Evolutionary conservation across 2,888 invertebrate genomes (phyloP).

Genomic region (Flabesymbios commensalis): DNA sequence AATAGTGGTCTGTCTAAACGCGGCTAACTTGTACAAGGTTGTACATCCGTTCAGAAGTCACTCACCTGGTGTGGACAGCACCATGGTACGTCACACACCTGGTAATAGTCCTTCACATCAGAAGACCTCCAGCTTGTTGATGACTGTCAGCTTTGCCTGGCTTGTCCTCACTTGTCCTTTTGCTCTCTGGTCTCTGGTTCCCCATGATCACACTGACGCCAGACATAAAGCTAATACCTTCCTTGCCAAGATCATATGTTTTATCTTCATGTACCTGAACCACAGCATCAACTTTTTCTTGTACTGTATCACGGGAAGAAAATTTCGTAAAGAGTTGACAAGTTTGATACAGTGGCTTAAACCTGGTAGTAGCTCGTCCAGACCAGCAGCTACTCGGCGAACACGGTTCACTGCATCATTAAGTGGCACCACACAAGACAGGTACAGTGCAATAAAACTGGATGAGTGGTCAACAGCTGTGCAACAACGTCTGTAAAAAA

Average conservation of each 20-base stretch:
- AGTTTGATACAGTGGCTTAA: too few species aligned
- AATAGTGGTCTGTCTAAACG: conserved; percentile 45
- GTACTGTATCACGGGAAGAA: conserved; percentile 29
- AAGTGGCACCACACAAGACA: too few species aligned
- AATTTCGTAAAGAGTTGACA: conserved; percentile 21
- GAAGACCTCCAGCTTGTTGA: conserved; percentile 28
- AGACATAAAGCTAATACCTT: background rate
- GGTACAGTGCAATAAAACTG: too few species aligned
- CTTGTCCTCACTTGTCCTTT: conserved; percentile 28
- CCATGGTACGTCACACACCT: background rate
- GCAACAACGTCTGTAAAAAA: too few species aligned
- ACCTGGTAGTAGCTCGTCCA: too few species aligned
- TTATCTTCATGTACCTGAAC: conserved; percentile 29
- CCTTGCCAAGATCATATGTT: conserved; percentile 20
- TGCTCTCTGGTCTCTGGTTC: conserved; percentile 12
- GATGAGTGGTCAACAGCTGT: too few species aligned
- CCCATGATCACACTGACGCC: background rate
- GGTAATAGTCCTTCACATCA: background rate
- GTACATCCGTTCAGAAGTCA: background rate
- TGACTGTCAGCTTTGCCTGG: conserved; percentile 30
- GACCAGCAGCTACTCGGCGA: too few species aligned
- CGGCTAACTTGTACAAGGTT: conserved; percentile 34
- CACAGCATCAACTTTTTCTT: conserved; percentile 31
- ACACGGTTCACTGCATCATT: too few species aligned
- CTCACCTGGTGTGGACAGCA: background rate